Evolutionary conservation across 2,888 invertebrate species (phyloP), one percentile per base, ranked within the genome.

Genomic region (Leptopilina drosophilae): DNA sequence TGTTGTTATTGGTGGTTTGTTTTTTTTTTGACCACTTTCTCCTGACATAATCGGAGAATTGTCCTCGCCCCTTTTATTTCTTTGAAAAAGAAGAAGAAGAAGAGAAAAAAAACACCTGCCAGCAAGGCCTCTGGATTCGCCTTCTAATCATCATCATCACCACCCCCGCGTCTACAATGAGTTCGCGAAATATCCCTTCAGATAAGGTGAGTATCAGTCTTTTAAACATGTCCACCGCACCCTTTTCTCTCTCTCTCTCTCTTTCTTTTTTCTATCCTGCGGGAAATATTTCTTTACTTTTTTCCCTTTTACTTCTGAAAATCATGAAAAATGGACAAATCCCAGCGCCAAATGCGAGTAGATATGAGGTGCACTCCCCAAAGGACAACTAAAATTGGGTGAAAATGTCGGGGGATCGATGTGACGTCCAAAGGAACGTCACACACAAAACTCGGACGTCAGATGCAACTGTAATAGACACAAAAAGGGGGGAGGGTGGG

Each of bases 171-270:
- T 82, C 86, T 88, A 93, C 93, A 93, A 95, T 95, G 95, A 95
- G 95, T 93, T 94, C 94, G 92, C 95, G 96, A 93, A 95, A 95
- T 93, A 95, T 96, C 93, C 96, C 96, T 92, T 95, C 96, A 93
- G 96, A 96, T 94, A 96, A 96, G 96, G 96, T 96, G 93, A 93
- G 93, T 83, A 84, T 84, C 66, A 62, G 82, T 59, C 67, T 77
- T 77, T 62, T n/a, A 53, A 53, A 64, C 33, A 82, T 85, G 86
- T 88, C 86, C 82, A 87, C 88, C 87, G 87, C 87, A 87, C 87
- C 87, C 87, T 87, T 76, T 80, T 62, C 77, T 76, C 40, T 59
- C 8, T 62, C 62, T 20, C 62, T 15, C 11, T 49, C 11, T 49
- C 4, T 49, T 49, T 49, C 12, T 49, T 9, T 49, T 0, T 8